Base-by-base conservation (phyloP, 1,140 invertebrate genomes). In the Papilio machaon region DNA sequence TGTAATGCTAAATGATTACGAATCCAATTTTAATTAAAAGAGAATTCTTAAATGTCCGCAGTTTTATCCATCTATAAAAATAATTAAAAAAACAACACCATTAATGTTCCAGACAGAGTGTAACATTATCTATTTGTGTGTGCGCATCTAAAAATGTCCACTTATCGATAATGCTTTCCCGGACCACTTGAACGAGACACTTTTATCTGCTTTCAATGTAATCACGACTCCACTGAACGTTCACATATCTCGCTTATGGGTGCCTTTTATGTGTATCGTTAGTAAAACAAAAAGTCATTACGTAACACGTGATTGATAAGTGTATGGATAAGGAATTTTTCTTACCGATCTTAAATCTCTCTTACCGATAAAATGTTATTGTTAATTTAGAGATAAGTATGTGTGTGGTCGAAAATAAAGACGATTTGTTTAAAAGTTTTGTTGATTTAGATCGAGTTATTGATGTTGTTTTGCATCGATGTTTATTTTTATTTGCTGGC, bases 181-280 rank as follows among this genome's bases (percentile, higher is more conserved):
- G 60, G 38, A 67, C 38, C 77, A 79, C 77, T 79, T 79, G 77
- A 79, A 64, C 60, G n/a, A n/a, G 77, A 43, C n/a, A 35, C 30
- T 35, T 19, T 78, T 79, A 79, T 79, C 77, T 79, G 77, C 60
- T 79, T 79, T 79, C 46, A 79, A 64, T 79, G 67, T 19, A 79
- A 79, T 67, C 77, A 79, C 19, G 43, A 19, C 77, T 46, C 23
- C 58, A 79, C 58, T 79, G 77, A 79, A 79, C 58, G 38, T 58
- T 38, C 43, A 15, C 77, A n/a, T 35, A 38, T 54, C 52, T 38
- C 77, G 38, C 35, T 78, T 67, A 64, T 67, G 58, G 54, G 5
- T 79, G 43, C 58, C 43, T 23, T 60, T 79, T 79, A 9, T n/a
- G 15, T 67, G 30, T 47, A 75, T 75, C 73, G n/a, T 52, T 49